Evolutionary conservation across 2,797 vertebrate species (phyloP), one percentile per base, ranked within the genome.

Genomic region (Ammospiza maritima): DNA sequence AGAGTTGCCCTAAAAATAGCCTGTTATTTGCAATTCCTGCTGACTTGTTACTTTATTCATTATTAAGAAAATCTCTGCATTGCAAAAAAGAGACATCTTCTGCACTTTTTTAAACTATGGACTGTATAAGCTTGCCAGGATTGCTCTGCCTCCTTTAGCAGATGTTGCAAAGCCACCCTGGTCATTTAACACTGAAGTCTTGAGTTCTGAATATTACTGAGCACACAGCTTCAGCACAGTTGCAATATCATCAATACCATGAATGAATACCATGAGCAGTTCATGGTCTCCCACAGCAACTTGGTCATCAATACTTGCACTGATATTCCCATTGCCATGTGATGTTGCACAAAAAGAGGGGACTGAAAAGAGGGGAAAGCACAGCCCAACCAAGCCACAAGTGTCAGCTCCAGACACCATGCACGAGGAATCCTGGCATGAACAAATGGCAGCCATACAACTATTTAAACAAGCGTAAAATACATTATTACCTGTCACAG

Each of bases 1-100:
- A 75, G 17, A 80, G 50, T 86, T 91, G 58, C 60, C 34, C 79
- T 88, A 90, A 94, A 92, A 96, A 86, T 76, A 91, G 76, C 56
- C 20, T n/a, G 6, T 61, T 80, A 84, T 16, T 86, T 93, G 80
- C 67, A n/a, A 73, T 78, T 89, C 82, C 71, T 90, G 87, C 70
- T 81, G 91, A 75, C 73, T 92, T 71, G 19, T 58, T 80, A 61
- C 44, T 91, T 89, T 89, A 53, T 60, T 81, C 26, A 44, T 5
- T 18, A 76, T 88, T 76, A 72, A 76, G 40, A 88, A 93, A 78
- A 78, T 40, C 70, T 91, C 62, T 56, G 38, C 60, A 25, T 23
- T 67, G 83, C 42, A 79, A 69, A 76, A 93, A 67, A 45, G 45
- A 81, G 40, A 61, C 34, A 51, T 85, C 70, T 85, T 78, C 44